Conservation (phyloP, 1,140 invertebrate species). For the Drosophila ogumai region DNA sequence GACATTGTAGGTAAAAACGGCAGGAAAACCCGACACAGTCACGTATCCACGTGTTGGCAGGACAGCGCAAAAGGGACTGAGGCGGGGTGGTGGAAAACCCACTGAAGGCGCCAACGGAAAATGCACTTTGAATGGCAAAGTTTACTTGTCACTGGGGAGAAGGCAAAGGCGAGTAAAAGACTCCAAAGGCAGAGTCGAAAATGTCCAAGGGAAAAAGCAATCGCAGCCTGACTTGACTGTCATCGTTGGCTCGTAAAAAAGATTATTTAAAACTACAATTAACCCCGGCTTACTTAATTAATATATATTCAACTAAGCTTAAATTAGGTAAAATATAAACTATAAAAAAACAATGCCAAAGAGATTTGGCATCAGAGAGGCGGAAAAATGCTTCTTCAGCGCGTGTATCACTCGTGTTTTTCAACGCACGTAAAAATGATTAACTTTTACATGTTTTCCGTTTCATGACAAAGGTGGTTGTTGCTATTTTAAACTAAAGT, state of each 20-base stretch:
- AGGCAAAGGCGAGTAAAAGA: slow-evolving; percentile 3
- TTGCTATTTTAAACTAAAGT: not conserved
- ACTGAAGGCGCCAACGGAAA: slow-evolving; percentile 29
- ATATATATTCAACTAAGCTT: not conserved
- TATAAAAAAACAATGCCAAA: no score
- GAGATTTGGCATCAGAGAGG: no score
- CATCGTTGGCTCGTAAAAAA: slow-evolving; percentile 1
- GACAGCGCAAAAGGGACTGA: not conserved
- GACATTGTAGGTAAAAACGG: slow-evolving; percentile 30
- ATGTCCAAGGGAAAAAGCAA: slow-evolving; percentile 15
- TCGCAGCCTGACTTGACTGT: slow-evolving; percentile 10
- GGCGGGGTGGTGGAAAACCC: not conserved
- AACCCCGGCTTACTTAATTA: not conserved
- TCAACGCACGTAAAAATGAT: no score
- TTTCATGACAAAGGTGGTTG: no score
- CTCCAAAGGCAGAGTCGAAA: slow-evolving; percentile 8
- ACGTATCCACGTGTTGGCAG: slow-evolving; percentile 61
- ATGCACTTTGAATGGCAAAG: slow-evolving; percentile 52
- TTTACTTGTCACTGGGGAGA: slow-evolving; percentile 37
- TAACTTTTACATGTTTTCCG: no score
- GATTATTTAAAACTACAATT: slow-evolving; percentile 1
- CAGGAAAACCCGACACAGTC: slow-evolving; percentile 46
- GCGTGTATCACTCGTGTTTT: no score
- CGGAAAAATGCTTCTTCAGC: no score
- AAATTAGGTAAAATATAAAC: not conserved